Conservation (phyloP, 1,140 invertebrate species). For the Calosoma granatense region DNA sequence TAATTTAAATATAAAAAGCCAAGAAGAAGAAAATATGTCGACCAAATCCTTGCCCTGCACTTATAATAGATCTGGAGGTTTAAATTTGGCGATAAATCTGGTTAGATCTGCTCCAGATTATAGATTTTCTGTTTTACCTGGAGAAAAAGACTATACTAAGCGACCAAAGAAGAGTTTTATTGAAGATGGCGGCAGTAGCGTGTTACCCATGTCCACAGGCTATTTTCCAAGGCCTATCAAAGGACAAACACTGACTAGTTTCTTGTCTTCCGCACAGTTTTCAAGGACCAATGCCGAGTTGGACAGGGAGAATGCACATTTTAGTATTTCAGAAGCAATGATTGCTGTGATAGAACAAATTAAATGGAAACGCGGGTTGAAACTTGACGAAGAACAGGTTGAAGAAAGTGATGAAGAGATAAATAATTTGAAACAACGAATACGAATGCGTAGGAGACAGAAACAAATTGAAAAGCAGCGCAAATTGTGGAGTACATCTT, state of each 20-base stretch:
- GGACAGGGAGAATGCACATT: constrained; percentile 80
- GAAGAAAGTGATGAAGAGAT: constrained; percentile 63
- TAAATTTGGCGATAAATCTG: constrained; percentile 2
- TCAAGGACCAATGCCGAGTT: constrained; percentile 62
- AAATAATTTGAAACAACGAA: constrained; percentile 51
- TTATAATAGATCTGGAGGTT: constrained; percentile 10
- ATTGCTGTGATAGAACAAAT: constrained; percentile 73
- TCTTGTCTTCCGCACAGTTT: constrained; percentile 62
- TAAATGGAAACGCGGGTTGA: constrained; percentile 33
- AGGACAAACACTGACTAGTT: constrained; percentile 65
- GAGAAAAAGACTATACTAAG: constrained; percentile 43
- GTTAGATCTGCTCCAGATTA: constrained; percentile 23
- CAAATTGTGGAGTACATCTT: constrained; percentile 22
- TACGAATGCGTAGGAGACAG: constrained; percentile 45
- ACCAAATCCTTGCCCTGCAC: constrained; percentile 16
- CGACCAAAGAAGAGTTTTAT: constrained; percentile 49
- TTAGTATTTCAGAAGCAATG: constrained; percentile 73
- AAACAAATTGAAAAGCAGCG: constrained; percentile 39
- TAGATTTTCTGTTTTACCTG: constrained; percentile 33
- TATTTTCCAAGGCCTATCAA: constrained; percentile 53
- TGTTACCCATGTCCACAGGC: constrained; percentile 45
- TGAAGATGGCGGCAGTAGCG: constrained; percentile 47
- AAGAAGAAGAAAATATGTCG: constrained; percentile 10
- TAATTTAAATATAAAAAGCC: background rate
- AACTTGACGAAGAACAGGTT: constrained; percentile 37